A percentile compares a stretch with the other conserved stretches of the same genome.
Conservation (phyloP, 2,888 invertebrate species). For the Parascotia fuliginaria region DNA sequence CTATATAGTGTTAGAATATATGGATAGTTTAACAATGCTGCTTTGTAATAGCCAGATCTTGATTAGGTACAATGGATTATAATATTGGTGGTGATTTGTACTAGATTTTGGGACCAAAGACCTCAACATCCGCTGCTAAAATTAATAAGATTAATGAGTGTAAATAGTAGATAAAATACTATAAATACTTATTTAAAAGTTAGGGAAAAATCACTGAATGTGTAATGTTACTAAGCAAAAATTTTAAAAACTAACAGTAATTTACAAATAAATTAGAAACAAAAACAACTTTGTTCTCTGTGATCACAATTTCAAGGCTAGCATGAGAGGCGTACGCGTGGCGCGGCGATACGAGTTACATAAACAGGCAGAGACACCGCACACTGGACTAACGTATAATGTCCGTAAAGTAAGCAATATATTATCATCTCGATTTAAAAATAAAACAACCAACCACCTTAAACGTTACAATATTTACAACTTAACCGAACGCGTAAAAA, state of each 20-base stretch:
- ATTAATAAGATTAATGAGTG: conserved; percentile 45
- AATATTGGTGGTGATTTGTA: conserved; percentile 54
- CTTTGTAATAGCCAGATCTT: conserved; percentile 15
- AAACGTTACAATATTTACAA: conserved; percentile 65
- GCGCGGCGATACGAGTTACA: conserved; percentile 16
- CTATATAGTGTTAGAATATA: conserved; percentile 10
- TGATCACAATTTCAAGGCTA: conserved; percentile 73
- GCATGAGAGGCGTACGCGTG: conserved; percentile 45
- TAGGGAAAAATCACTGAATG: conserved; percentile 52
- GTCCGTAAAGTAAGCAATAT: conserved; percentile 65
- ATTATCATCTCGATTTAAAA: conserved; percentile 71
- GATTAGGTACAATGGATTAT: conserved; percentile 34
- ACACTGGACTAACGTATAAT: conserved; percentile 42
- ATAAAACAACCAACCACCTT: conserved; percentile 78
- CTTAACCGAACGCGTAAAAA: conserved; percentile 64
- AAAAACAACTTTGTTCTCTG: conserved; percentile 84
- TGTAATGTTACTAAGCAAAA: conserved; percentile 53
- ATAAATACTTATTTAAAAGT: conserved; percentile 52
- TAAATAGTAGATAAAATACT: conserved; percentile 56
- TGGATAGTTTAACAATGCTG: not conserved
- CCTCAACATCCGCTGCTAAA: conserved; percentile 47
- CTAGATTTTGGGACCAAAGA: conserved; percentile 76
- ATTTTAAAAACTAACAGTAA: conserved; percentile 74
- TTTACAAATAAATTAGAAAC: conserved; percentile 85
- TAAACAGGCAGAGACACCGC: conserved; percentile 57